Evolutionary conservation across 1,140 invertebrate species (phyloP).

Genomic region (Drosophila repleta): DNA sequence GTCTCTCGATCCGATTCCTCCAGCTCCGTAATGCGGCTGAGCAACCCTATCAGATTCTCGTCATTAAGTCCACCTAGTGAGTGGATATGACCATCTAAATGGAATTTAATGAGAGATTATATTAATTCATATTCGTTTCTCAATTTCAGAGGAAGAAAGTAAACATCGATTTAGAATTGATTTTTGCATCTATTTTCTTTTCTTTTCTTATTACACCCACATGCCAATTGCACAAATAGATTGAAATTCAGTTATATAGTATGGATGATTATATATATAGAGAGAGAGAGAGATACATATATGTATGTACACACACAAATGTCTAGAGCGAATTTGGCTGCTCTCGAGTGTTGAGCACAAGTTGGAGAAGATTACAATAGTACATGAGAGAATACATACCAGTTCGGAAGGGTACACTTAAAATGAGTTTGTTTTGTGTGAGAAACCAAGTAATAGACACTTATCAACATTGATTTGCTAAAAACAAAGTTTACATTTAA

Average conservation of each 20-base stretch:
- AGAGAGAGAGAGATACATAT: no score
- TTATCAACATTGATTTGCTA: conserved; percentile 29
- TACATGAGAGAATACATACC: conserved; percentile 76
- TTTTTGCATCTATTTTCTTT: conserved; percentile 17
- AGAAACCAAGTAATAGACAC: conserved; percentile 52
- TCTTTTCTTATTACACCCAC: conserved; percentile 60
- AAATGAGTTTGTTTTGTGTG: conserved; percentile 60
- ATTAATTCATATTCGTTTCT: conserved; percentile 9
- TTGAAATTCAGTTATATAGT: conserved; percentile 51
- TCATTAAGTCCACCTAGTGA: conserved; percentile 89
- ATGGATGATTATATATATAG: conserved; percentile 53
- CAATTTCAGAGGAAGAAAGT: conserved; percentile 11
- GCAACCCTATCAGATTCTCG: conserved; percentile 88
- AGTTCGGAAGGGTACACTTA: conserved; percentile 78
- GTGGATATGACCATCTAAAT: conserved; percentile 90
- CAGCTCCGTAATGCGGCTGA: conserved; percentile 93
- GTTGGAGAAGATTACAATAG: conserved; percentile 48
- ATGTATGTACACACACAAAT: conserved; percentile 42
- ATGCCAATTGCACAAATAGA: conserved; percentile 80
- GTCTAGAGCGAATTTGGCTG: conserved; percentile 29
- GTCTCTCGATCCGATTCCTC: conserved; percentile 98
- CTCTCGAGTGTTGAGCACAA: conserved; percentile 13
- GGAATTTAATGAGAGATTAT: neutral
- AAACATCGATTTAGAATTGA: conserved; percentile 51
- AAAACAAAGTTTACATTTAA: conserved; percentile 32